These are phyloP conservation scores for Drosophila busckii DNA, from an alignment of 1,140 invertebrate genomes.

Conservation along the genomic window DNA sequence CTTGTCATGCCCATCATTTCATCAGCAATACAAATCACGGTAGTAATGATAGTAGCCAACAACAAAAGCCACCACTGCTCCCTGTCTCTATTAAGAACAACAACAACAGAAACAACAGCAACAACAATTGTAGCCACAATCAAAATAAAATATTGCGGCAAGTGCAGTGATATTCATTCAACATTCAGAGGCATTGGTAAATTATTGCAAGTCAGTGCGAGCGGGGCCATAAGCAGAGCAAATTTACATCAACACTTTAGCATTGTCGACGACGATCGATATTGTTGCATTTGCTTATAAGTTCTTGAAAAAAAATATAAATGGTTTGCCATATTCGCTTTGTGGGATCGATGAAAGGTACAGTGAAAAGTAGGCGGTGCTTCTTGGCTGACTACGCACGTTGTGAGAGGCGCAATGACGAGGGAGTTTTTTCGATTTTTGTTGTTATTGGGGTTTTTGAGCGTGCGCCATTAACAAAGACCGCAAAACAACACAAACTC, in stretches of 20 bases:
- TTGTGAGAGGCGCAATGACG: constrained; percentile 8
- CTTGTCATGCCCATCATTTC: constrained; percentile 58
- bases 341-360: constrained; percentile 66
- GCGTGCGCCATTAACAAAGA: constrained; percentile 62
- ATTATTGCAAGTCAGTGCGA: constrained; percentile 73
- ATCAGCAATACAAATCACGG: constrained; percentile 61
- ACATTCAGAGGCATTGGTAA: constrained; percentile 50
- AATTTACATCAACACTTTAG: constrained; percentile 34
- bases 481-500: constrained; percentile 21
- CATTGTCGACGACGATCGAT: constrained; percentile 40
- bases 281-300: constrained; percentile 41
- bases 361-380: constrained; percentile 68
- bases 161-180: constrained; percentile 66
- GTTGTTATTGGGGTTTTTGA: constrained; percentile 28
- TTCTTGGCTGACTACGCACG: constrained; percentile 38
- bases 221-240: constrained; percentile 39
- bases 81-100: neutral
- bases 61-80: constrained; percentile 16
- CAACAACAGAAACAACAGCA: constrained; percentile 41
- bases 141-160: constrained; percentile 62
- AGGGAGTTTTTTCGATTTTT: constrained; percentile 23
- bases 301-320: constrained; percentile 60
- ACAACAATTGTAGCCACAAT: constrained; percentile 18
- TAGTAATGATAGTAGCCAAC: constrained; percentile 67
- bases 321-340: constrained; percentile 34